Conservation (phyloP, 2,888 invertebrate species). For the Exocentrus adspersus region DNA sequence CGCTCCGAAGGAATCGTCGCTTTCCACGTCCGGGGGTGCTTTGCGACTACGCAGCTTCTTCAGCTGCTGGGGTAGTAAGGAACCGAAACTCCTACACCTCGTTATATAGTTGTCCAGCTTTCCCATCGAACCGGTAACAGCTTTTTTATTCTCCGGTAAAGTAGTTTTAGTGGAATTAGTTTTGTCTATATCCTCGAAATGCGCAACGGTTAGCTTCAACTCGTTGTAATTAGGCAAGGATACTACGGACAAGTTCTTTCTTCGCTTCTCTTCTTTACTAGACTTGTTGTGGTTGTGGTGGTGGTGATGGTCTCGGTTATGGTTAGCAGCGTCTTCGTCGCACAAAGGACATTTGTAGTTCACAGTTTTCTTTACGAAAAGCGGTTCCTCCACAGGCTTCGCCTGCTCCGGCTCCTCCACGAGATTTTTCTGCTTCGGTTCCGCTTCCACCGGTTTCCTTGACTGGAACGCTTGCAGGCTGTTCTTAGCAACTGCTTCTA, state of each 20-base stretch:
- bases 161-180: slow-evolving; percentile 49
- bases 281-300: slow-evolving; percentile 39
- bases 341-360: slow-evolving; percentile 60
- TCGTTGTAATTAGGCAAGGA: slow-evolving; percentile 68
- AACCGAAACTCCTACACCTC: slow-evolving; percentile 64
- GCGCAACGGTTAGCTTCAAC: slow-evolving; percentile 59
- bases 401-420: slow-evolving; percentile 58
- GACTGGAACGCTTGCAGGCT: slow-evolving; percentile 56
- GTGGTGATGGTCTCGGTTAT: slow-evolving; percentile 54
- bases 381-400: slow-evolving; percentile 54
- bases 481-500: slow-evolving; percentile 58
- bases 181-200: slow-evolving; percentile 51
- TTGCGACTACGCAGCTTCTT: slow-evolving; percentile 59
- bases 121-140: slow-evolving; percentile 57
- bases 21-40: slow-evolving; percentile 60
- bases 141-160: slow-evolving; percentile 47
- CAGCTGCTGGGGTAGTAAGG: slow-evolving; percentile 62
- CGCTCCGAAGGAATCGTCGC: slow-evolving; percentile 64
- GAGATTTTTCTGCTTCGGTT: slow-evolving; percentile 56
- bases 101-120: slow-evolving; percentile 64
- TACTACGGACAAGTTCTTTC: slow-evolving; percentile 65
- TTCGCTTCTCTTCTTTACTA: slow-evolving; percentile 55
- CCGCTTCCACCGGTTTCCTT: slow-evolving; percentile 50
- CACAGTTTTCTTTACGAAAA: slow-evolving; percentile 59
- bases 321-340: slow-evolving; percentile 53